phyloP scores from a whole-genome alignment of 1,140 invertebrate genomes.

The Nasonia giraulti region DNA sequence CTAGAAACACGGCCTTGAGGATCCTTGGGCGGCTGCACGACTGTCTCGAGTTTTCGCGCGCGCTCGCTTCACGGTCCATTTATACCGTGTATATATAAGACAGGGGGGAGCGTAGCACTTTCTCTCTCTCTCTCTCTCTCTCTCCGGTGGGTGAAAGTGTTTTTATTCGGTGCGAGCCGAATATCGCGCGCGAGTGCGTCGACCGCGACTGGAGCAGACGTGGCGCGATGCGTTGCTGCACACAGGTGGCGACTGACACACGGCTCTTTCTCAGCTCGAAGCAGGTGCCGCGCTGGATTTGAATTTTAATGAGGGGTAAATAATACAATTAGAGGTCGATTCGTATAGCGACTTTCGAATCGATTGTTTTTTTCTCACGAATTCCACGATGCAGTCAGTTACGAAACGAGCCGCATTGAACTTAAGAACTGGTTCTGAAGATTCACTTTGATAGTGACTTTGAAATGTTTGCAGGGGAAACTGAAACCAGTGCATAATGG shows the following conservation, averaged over 20 bases:
- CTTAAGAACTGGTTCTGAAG: not conserved
- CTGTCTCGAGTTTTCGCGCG: slow-evolving; percentile 25
- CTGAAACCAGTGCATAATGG: not conserved
- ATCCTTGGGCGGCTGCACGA: slow-evolving; percentile 40
- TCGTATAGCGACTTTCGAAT: not conserved
- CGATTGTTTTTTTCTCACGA: not conserved
- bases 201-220: slow-evolving; percentile 15
- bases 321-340: not conserved
- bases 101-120: slow-evolving; percentile 8
- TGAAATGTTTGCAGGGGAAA: not conserved
- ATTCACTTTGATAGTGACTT: not conserved
- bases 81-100: not conserved
- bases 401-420: not conserved
- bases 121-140: slow-evolving; percentile 38
- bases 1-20: slow-evolving; percentile 41
- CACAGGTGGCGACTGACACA: not conserved
- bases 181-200: slow-evolving; percentile 30
- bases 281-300: not conserved
- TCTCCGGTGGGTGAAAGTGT: slow-evolving; percentile 52
- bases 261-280: not conserved
- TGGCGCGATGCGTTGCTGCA: not conserved
- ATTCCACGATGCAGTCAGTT: not conserved
- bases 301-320: not conserved
- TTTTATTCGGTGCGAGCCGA: slow-evolving; percentile 46
- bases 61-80: slow-evolving; percentile 16